Evolutionary conservation across 2,797 vertebrate genomes (phyloP), one percentile per base, ranked within the genome.

Genomic region (Schizopygopsis pylzovi): DNA sequence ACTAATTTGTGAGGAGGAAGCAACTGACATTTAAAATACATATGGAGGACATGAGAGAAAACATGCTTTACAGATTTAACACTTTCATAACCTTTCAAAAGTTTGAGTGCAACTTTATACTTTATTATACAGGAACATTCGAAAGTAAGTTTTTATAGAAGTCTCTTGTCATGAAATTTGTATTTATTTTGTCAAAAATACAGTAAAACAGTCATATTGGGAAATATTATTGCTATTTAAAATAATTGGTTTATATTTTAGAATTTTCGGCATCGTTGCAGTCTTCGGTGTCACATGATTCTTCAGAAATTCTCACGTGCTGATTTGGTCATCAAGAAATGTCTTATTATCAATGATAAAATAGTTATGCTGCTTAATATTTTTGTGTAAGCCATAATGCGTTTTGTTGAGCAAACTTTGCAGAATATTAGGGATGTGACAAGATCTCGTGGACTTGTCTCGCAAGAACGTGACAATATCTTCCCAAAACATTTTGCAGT

Each of bases 1-100:
- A 87, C 87, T 89, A 82, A 87, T 22, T 59, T 33, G 70, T 47
- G 73, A 65, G 49, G 39, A 89, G 77, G 49, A 82, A 72, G 73
- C 54, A 45, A 71, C 18, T 15, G 25, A 77, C 89, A 82, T 87
- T 88, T 90, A 90, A 67, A 90, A 87, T 90, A 61, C 52, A 25
- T 59, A 39, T 12, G 33, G 8, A 54, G 11, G 33, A 22, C 47
- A 43, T 71, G 6, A 45, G 11, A 45, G 11, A 71, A 72, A 3
- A 43, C 65, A 47, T 12, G 11, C 4, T 22, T 4, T 73, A 49
- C 25, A 75, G 25, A 20, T 75, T 18, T 15, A 18, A 73, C 1
- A 75, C 13, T n/a, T 45, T 18, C 45, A 75, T 6, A 10, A 49
- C 43, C 15, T 49, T 43, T 33, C 4, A 10, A 37, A 76, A 54